Conservation (phyloP, 2,113 vertebrate species). For the Cyprinodon tularosa region DNA sequence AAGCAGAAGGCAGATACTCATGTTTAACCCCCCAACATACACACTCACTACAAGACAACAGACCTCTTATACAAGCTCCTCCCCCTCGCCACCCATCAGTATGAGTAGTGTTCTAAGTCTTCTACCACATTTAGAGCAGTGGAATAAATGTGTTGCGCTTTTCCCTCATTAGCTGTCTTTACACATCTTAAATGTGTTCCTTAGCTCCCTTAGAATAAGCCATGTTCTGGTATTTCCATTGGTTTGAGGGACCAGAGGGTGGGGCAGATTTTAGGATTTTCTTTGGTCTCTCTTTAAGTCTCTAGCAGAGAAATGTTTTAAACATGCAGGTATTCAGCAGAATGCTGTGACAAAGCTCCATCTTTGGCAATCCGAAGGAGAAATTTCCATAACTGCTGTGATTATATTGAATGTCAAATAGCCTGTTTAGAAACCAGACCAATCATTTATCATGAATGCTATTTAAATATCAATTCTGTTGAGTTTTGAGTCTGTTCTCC, state of each 20-base stretch:
- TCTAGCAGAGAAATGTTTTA: not conserved
- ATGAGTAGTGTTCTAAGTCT: conserved; percentile 59
- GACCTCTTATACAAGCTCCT: conserved; percentile 8
- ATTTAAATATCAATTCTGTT: too few species aligned
- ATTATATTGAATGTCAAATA: too few species aligned
- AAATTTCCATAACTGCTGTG: not conserved
- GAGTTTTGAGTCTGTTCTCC: too few species aligned
- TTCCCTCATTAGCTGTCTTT: conserved; percentile 59
- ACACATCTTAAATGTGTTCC: conserved; percentile 73
- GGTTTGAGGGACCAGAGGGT: conserved; percentile 20
- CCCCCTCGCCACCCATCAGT: conserved; percentile 35
- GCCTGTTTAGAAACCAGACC: not conserved
- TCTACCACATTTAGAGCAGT: conserved; percentile 71
- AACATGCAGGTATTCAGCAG: not conserved
- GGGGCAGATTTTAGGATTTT: conserved; percentile 41
- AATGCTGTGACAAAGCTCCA: conserved; percentile 1
- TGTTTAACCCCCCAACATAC: conserved; percentile 46
- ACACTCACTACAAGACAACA: conserved; percentile 69
- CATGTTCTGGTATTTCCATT: conserved; percentile 68
- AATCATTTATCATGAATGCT: too few species aligned
- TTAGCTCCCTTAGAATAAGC: conserved; percentile 52
- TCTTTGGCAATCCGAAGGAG: conserved; percentile 12
- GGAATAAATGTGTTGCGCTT: conserved; percentile 77
- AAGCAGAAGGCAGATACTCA: conserved; percentile 26
- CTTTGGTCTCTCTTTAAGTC: not conserved